A percentile compares a stretch with the other conserved stretches of the same genome.
Evolutionary conservation across 23 tunicate genomes (phyloP).

Genomic region (Trididemnum nubilum): DNA sequence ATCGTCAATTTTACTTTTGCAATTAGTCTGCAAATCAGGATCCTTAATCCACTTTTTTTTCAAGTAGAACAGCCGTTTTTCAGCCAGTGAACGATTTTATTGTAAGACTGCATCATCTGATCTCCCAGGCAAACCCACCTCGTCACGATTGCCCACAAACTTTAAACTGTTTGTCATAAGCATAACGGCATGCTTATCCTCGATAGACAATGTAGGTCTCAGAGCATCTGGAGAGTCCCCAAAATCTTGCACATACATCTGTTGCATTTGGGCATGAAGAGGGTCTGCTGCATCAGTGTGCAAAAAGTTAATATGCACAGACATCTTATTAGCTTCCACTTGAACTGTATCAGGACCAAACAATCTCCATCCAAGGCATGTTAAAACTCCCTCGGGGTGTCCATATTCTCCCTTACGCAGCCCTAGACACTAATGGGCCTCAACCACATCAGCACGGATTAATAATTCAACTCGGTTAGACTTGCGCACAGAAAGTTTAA

Average conservation of each 20-base stretch:
- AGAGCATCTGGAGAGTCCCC: background rate
- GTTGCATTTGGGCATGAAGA: slow-evolving; percentile 13
- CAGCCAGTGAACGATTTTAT: slow-evolving; percentile 15
- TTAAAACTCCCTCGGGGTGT: background rate
- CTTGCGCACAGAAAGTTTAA: background rate
- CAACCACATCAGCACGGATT: slow-evolving; percentile 3
- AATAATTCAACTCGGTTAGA: slow-evolving; percentile 11
- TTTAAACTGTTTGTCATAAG: background rate
- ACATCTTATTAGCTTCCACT: background rate
- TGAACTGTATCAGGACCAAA: background rate
- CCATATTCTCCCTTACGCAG: background rate
- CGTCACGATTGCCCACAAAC: background rate
- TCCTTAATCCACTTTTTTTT: background rate
- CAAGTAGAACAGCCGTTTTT: slow-evolving; percentile 1
- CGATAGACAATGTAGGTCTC: background rate
- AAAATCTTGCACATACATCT: slow-evolving; percentile 11
- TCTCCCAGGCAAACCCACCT: slow-evolving; percentile 17
- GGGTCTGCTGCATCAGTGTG: background rate
- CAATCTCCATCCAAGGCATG: background rate
- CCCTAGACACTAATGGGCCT: background rate
- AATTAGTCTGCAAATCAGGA: background rate
- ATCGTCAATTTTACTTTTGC: slow-evolving; percentile 17
- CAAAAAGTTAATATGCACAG: background rate
- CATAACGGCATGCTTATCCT: background rate
- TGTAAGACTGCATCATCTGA: background rate